Percentiles rank a stretch among this genome's conserved stretches.
Evolutionary conservation across 2,797 vertebrate genomes (phyloP).

Genomic region (Syngnathus acus): DNA sequence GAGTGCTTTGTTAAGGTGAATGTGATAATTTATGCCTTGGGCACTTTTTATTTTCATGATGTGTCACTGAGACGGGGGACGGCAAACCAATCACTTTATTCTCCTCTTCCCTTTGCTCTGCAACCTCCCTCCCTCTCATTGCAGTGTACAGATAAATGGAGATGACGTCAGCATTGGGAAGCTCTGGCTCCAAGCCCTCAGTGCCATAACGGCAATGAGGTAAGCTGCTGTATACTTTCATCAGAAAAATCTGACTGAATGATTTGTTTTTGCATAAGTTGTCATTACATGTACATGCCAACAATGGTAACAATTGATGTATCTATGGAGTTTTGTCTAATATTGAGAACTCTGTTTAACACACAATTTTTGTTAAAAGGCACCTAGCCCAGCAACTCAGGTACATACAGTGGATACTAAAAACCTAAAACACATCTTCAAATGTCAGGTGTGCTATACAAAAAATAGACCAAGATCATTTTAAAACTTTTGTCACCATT

Average conservation of each 20-base stretch:
- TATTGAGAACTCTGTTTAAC: neutral
- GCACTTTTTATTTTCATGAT: constrained; percentile 74
- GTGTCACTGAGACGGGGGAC: constrained; percentile 68
- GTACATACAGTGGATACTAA: neutral
- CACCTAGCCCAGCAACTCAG: neutral
- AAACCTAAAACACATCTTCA: neutral
- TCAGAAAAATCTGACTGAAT: constrained; percentile 22
- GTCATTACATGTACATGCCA: neutral
- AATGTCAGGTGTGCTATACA: no score
- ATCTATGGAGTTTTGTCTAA: neutral
- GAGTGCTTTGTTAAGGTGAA: constrained; percentile 73
- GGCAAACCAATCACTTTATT: constrained; percentile 73
- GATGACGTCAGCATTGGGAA: constrained; percentile 74
- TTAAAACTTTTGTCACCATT: no score
- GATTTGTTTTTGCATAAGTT: constrained; percentile 4
- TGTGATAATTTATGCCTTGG: constrained; percentile 71
- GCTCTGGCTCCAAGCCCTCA: constrained; percentile 66
- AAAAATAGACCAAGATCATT: no score
- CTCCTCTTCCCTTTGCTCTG: constrained; percentile 27
- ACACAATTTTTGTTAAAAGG: neutral
- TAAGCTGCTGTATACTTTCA: constrained; percentile 49
- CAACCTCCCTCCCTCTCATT: constrained; percentile 31
- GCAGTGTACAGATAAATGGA: constrained; percentile 60
- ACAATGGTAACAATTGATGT: neutral
- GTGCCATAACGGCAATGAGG: constrained; percentile 66